phyloP scores from a whole-genome alignment of 1,140 invertebrate genomes.

The Zaprionus camerounensis region DNA sequence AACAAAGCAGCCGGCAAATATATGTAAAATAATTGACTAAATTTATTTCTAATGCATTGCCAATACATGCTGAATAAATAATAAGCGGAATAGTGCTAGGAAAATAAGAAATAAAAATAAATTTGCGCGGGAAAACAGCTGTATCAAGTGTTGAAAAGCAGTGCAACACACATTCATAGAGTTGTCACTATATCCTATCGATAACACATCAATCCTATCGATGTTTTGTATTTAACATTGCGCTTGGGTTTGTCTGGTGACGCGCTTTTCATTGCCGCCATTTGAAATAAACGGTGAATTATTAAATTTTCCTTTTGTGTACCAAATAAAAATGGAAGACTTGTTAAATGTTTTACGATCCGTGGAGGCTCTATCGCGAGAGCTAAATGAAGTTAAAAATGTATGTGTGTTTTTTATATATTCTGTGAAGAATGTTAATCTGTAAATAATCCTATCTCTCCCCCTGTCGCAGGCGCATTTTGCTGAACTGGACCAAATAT shows the following conservation, averaged over 20 bases:
- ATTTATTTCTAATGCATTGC: background rate
- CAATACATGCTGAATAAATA: background rate
- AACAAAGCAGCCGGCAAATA: conserved; percentile 19
- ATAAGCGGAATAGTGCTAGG: background rate
- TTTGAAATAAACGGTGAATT: conserved; percentile 62
- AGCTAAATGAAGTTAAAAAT: conserved; percentile 47
- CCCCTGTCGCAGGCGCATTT: conserved; percentile 49
- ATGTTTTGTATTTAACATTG: conserved; percentile 18
- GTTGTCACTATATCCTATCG: conserved; percentile 12
- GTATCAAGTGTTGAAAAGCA: conserved; percentile 23
- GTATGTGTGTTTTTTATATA: conserved; percentile 35
- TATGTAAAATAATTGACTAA: conserved; percentile 8
- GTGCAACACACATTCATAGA: background rate
- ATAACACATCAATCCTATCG: conserved; percentile 13
- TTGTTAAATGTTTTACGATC: conserved; percentile 50
- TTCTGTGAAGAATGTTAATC: background rate
- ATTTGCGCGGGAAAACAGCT: conserved; percentile 58
- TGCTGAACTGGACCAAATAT: conserved; percentile 59
- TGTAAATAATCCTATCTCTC: background rate
- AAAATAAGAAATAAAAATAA: conserved; percentile 8
- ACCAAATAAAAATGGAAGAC: conserved; percentile 62
- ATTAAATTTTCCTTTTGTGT: conserved; percentile 31
- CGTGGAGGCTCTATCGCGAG: conserved; percentile 26
- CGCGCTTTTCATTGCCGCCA: conserved; percentile 68
- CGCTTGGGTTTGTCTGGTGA: conserved; percentile 33